Evolutionary conservation across 2,797 vertebrate species (phyloP).

Genomic region (Molossus alvarezi): DNA sequence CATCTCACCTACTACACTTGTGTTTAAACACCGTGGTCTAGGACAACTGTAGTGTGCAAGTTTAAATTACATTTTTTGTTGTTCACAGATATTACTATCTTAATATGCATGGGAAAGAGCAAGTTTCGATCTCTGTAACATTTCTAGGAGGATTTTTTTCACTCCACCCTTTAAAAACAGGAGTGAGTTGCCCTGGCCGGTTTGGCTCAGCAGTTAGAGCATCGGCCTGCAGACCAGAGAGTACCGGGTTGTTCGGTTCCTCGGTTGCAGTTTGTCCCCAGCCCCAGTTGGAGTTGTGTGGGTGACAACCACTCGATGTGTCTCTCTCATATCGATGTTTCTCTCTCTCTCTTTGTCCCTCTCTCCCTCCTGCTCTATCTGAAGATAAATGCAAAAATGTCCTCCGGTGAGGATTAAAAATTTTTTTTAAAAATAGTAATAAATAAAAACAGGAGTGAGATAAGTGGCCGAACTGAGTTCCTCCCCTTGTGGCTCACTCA

Average conservation of each 20-base stretch:
- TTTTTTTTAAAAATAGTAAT: too few relatives aligned
- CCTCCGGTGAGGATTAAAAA: too few relatives aligned
- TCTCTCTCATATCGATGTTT: too few relatives aligned
- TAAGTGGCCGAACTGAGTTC: conserved; percentile 28
- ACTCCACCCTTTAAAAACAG: conserved; percentile 17
- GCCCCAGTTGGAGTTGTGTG: too few relatives aligned
- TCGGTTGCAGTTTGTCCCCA: too few relatives aligned
- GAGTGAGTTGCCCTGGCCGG: background rate
- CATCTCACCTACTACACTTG: background rate
- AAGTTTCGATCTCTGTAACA: conserved; percentile 64
- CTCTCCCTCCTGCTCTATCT: too few relatives aligned
- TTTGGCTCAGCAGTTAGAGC: too few relatives aligned
- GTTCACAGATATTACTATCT: conserved; percentile 46
- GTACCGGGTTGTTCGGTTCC: too few relatives aligned
- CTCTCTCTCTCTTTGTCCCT: too few relatives aligned
- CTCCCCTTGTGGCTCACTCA: conserved; percentile 23
- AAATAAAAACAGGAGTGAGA: conserved; percentile 48
- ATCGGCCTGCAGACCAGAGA: too few relatives aligned
- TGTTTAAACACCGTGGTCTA: conserved; percentile 47
- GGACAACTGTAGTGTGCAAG: conserved; percentile 35
- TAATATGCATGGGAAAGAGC: background rate
- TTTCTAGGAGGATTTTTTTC: conserved; percentile 61
- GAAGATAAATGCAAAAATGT: too few relatives aligned
- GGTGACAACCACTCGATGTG: too few relatives aligned
- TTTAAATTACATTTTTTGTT: conserved; percentile 68